phyloP scores from a whole-genome alignment of 2,888 invertebrate genomes.

The Sphaerophoria taeniata region DNA sequence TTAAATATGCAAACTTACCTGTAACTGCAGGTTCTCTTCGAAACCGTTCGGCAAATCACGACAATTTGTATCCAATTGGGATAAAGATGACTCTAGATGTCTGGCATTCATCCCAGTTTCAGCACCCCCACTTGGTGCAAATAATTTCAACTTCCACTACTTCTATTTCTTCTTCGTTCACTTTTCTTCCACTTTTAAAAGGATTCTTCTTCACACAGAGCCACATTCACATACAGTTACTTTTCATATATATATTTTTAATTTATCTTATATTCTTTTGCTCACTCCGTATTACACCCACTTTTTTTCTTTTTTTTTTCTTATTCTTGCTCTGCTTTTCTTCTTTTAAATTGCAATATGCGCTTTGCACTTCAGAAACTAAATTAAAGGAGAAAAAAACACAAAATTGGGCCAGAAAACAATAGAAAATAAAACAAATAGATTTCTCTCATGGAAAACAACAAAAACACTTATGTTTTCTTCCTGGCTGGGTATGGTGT shows the following conservation, averaged over 20 bases:
- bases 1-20: constrained; percentile 73
- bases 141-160: constrained; percentile 58
- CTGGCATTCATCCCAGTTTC: constrained; percentile 81
- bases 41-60: constrained; percentile 79
- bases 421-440: constrained; percentile 45
- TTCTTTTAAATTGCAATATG: constrained; percentile 62
- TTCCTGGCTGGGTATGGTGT: constrained; percentile 27
- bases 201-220: constrained; percentile 60
- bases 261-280: constrained; percentile 3
- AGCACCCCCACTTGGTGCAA: constrained; percentile 71
- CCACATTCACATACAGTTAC: constrained; percentile 68
- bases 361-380: constrained; percentile 66
- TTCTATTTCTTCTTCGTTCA: constrained; percentile 59
- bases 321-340: constrained; percentile 19
- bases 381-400: constrained; percentile 36
- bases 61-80: constrained; percentile 81
- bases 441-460: constrained; percentile 26
- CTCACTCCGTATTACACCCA: constrained; percentile 23
- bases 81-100: constrained; percentile 80
- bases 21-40: constrained; percentile 79
- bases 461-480: constrained; percentile 45
- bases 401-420: constrained; percentile 36
- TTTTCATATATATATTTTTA: constrained; percentile 18
- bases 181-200: constrained; percentile 48
- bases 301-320: constrained; percentile 18